Percentiles rank a stretch among this genome's conserved stretches.
Evolutionary conservation across 2,888 invertebrate species (phyloP).

Genomic region (Eupithecia exiguata): DNA sequence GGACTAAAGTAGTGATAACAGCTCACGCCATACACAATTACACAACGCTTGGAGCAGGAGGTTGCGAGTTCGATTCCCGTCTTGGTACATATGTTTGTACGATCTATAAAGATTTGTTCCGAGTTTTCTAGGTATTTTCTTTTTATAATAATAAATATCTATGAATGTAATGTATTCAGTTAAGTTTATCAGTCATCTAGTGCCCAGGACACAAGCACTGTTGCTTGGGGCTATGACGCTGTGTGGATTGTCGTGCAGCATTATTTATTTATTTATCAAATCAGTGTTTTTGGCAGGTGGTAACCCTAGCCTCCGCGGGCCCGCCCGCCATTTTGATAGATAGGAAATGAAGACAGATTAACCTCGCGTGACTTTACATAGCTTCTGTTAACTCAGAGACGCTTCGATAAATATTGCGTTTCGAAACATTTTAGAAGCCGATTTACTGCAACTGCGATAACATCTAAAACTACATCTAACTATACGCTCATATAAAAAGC

Average conservation of each 20-base stretch:
- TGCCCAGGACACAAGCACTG: no score
- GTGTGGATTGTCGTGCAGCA: no score
- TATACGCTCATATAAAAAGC: background rate
- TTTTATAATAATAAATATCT: no score
- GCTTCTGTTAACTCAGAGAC: conserved; percentile 51
- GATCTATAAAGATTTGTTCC: no score
- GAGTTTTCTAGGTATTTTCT: no score
- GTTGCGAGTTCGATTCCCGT: no score
- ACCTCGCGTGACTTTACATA: conserved; percentile 77
- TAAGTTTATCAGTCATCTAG: no score
- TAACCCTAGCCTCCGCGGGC: conserved; percentile 53
- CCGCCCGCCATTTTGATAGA: conserved; percentile 75
- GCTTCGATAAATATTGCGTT: conserved; percentile 63
- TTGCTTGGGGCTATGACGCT: no score
- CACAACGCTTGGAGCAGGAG: no score
- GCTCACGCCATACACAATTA: no score
- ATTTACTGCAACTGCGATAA: conserved; percentile 30
- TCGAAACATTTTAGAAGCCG: conserved; percentile 33
- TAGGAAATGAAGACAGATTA: conserved; percentile 84
- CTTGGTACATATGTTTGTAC: no score
- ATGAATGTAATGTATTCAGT: no score
- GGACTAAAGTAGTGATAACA: background rate
- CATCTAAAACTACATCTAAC: conserved; percentile 15
- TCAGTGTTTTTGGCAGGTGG: conserved; percentile 27
- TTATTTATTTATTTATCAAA: conserved; percentile 9